Percentiles rank a stretch among this genome's conserved stretches.
Conservation (phyloP, 2,797 vertebrate species). For the Scolopax rusticola region DNA sequence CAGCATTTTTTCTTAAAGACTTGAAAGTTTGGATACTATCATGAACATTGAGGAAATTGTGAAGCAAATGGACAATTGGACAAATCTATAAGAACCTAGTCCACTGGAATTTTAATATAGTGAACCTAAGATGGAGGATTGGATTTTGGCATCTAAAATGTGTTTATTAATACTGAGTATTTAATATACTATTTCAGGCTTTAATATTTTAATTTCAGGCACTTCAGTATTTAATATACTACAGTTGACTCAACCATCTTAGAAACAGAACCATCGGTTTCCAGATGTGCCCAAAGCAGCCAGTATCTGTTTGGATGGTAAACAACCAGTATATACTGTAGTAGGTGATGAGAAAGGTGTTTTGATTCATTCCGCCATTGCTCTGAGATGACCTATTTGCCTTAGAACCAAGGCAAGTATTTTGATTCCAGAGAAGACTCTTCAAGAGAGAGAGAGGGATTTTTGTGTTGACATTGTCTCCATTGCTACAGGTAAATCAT, state of each 20-base stretch:
- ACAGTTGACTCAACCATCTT: background rate
- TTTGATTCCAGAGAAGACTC: background rate
- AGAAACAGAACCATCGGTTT: background rate
- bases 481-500: background rate
- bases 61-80: background rate
- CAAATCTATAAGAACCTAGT: background rate
- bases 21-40: background rate
- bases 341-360: background rate
- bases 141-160: background rate
- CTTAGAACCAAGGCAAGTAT: background rate
- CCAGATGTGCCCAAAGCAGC: background rate
- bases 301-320: background rate
- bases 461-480: background rate
- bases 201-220: no score
- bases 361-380: background rate
- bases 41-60: background rate
- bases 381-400: background rate
- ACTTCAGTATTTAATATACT: background rate
- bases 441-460: background rate
- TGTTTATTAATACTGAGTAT: background rate
- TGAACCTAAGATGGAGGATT: background rate
- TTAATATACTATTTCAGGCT: background rate
- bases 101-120: background rate
- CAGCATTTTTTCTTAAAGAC: background rate
- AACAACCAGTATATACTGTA: background rate